phyloP scores from a whole-genome alignment of 2,113 vertebrate species.

The Gopherus flavomarginatus region DNA sequence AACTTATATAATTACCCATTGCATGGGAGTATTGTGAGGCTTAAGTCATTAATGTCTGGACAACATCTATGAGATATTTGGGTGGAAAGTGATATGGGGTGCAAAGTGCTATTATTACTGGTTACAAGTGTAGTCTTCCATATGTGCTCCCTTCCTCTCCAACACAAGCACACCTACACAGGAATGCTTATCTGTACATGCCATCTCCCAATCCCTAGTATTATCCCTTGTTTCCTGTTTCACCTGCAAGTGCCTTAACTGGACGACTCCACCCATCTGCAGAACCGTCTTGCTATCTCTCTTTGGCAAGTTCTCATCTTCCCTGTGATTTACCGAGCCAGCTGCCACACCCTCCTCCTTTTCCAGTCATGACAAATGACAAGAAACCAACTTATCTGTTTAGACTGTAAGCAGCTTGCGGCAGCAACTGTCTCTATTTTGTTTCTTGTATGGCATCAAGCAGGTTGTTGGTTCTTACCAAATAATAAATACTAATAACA shows the following conservation, averaged over 20 bases:
- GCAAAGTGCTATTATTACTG: neutral
- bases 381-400: neutral
- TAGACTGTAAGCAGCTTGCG: neutral
- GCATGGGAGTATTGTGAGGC: neutral
- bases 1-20: neutral
- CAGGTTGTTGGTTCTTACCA: neutral
- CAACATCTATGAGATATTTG: rapidly evolving
- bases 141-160: rapidly evolving
- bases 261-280: neutral
- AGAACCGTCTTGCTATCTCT: neutral
- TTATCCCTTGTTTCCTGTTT: neutral
- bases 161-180: neutral
- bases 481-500: constrained; percentile 11
- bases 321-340: neutral
- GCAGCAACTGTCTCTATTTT: constrained; percentile 13
- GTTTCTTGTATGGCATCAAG: neutral
- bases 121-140: neutral
- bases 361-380: neutral
- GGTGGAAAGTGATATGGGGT: neutral
- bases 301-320: neutral
- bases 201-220: neutral
- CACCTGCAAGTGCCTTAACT: neutral
- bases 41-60: neutral
- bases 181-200: neutral
- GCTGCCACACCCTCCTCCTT: neutral